Percentiles rank a stretch among this genome's conserved stretches.
phyloP scores from a whole-genome alignment of 2,113 vertebrate species.

The Sinocyclocheilus maitianheensis region DNA sequence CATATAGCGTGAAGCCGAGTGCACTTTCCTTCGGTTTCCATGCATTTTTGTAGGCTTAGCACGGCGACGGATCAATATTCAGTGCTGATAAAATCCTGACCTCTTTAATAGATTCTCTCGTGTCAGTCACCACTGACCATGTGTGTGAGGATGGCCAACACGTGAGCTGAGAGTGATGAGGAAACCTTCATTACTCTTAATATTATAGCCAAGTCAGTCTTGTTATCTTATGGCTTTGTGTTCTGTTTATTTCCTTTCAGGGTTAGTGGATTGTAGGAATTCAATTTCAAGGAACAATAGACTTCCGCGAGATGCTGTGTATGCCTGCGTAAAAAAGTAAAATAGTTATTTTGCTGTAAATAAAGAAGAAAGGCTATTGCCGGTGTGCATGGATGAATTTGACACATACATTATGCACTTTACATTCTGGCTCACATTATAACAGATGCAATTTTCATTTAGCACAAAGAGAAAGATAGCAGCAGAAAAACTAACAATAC shows the following conservation, averaged over 20 bases:
- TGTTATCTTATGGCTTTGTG: constrained; percentile 25
- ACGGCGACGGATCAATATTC: constrained; percentile 61
- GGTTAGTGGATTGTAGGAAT: constrained; percentile 26
- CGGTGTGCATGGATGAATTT: constrained; percentile 13
- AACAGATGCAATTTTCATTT: constrained; percentile 59
- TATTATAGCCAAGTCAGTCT: neutral
- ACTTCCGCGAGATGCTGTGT: neutral
- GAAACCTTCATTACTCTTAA: constrained; percentile 27
- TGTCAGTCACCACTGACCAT: constrained; percentile 61
- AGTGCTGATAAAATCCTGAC: constrained; percentile 60
- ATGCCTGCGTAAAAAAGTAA: neutral
- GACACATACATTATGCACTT: constrained; percentile 29
- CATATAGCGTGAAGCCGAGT: neutral
- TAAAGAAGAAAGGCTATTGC: constrained; percentile 3
- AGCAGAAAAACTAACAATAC: constrained; percentile 55
- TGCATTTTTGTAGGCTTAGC: constrained; percentile 60
- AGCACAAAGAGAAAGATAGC: constrained; percentile 49
- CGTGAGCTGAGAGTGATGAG: neutral
- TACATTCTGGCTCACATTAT: constrained; percentile 36
- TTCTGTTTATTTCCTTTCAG: constrained; percentile 24
- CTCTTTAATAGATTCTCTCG: constrained; percentile 62
- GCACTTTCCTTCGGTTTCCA: constrained; percentile 55
- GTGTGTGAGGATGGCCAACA: constrained; percentile 9
- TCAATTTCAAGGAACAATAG: constrained; percentile 40
- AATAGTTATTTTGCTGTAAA: constrained; percentile 32